Conservation (phyloP, 2,888 invertebrate genomes). For the Spodoptera littoralis region DNA sequence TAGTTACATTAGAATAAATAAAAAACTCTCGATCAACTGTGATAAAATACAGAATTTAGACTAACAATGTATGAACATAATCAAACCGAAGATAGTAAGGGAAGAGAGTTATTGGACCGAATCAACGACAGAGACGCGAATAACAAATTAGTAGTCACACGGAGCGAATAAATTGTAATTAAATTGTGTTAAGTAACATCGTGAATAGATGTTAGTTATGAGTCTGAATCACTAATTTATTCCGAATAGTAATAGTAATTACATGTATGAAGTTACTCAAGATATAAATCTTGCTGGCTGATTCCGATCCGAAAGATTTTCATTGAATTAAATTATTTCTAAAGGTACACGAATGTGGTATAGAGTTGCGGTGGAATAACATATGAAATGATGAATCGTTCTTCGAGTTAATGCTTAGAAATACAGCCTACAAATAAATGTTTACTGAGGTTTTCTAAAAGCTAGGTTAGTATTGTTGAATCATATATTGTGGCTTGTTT, state of each 20-base stretch:
- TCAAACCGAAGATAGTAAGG: neutral
- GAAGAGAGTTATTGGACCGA: neutral
- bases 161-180: slow-evolving; percentile 5
- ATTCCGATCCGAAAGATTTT: neutral
- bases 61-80: too few species aligned
- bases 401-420: too few species aligned
- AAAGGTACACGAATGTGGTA: too few species aligned
- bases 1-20: too few species aligned
- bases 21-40: too few species aligned
- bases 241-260: slow-evolving; percentile 13
- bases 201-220: slow-evolving; percentile 43
- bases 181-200: slow-evolving; percentile 29
- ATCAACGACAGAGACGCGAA: slow-evolving; percentile 5
- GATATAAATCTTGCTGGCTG: neutral
- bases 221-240: slow-evolving; percentile 25
- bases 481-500: too few species aligned
- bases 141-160: slow-evolving; percentile 11
- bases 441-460: too few species aligned
- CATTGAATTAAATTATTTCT: neutral
- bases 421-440: too few species aligned
- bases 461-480: too few species aligned
- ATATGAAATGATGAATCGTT: too few species aligned
- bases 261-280: neutral
- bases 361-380: too few species aligned
- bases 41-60: too few species aligned